A percentile compares a stretch with the other conserved stretches of the same genome.
Conservation (phyloP, 2,888 invertebrate genomes). For the Toxonevra muliebris region DNA sequence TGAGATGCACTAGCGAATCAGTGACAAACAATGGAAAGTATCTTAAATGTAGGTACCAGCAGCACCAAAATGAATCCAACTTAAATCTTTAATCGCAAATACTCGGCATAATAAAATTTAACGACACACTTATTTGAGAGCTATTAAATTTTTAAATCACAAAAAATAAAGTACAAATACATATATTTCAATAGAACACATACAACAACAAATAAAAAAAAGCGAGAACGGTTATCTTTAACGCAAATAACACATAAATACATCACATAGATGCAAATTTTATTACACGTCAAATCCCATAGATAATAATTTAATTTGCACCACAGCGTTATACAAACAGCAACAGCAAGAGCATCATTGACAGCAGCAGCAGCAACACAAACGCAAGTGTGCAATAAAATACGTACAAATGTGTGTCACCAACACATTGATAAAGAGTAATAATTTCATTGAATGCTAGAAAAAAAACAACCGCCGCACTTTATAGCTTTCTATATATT, state of each 20-base stretch:
- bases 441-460: conserved; percentile 18
- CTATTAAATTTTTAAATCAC: conserved; percentile 25
- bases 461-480: background rate
- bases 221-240: conserved; percentile 16
- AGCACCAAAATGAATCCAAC: background rate
- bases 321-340: background rate
- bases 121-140: conserved; percentile 22
- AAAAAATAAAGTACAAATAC: background rate
- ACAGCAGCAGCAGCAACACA: background rate
- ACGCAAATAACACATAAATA: conserved; percentile 13
- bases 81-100: conserved; percentile 26
- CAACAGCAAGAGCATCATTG: background rate
- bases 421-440: conserved; percentile 25
- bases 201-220: background rate
- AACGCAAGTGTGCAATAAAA: conserved; percentile 4
- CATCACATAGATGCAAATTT: conserved; percentile 26
- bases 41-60: background rate
- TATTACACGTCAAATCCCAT: conserved; percentile 26
- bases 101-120: conserved; percentile 29
- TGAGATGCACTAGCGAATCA: no score
- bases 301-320: conserved; percentile 31
- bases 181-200: no score
- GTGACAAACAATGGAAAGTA: no score
- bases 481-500: background rate
- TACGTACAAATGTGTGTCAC: conserved; percentile 23